Evolutionary conservation across 2,888 invertebrate genomes (phyloP).

Genomic region (Mimachlamys varia): DNA sequence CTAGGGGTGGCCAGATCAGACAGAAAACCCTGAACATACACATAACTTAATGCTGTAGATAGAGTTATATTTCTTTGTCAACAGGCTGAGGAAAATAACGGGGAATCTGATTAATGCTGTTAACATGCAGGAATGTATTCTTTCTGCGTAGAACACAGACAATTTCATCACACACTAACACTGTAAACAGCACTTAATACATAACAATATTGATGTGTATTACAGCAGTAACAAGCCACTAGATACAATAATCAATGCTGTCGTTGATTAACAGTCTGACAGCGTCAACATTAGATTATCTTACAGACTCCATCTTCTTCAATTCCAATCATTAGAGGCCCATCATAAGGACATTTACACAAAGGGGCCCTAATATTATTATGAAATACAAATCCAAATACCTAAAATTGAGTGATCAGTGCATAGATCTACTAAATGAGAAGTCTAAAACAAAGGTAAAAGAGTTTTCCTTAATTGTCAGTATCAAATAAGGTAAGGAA

Average conservation of each 20-base stretch:
- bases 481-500: too few relatives aligned
- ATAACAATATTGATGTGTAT: background rate
- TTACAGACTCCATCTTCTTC: background rate
- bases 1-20: too few relatives aligned
- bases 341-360: background rate
- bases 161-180: background rate
- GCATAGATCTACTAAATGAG: slow-evolving; percentile 60
- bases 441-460: too few relatives aligned
- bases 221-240: background rate
- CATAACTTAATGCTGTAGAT: too few relatives aligned
- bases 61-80: too few relatives aligned
- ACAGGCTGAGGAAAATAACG: background rate
- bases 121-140: background rate
- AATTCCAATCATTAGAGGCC: background rate
- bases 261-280: background rate
- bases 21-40: too few relatives aligned
- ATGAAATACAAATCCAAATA: background rate
- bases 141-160: background rate
- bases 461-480: too few relatives aligned
- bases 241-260: background rate
- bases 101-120: background rate
- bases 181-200: background rate
- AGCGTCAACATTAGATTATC: background rate
- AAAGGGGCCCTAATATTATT: background rate
- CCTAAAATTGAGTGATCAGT: background rate